A percentile compares a stretch with the other conserved stretches of the same genome.
phyloP scores from a whole-genome alignment of 2,797 vertebrate species.

The Ctenopoma multispine region DNA sequence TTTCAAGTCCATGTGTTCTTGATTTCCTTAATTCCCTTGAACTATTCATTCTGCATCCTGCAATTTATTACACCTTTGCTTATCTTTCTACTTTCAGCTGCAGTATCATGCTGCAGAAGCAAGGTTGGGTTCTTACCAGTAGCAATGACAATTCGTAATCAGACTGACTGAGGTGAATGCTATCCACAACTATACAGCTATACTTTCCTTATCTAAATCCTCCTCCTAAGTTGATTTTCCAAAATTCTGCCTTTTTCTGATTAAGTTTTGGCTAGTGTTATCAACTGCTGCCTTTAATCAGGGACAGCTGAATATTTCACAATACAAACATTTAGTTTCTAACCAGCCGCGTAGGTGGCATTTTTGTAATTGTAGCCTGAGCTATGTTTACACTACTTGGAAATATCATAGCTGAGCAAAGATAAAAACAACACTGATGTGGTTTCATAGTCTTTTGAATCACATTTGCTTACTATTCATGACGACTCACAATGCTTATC shows the following conservation, averaged over 20 bases:
- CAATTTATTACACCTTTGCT: slow-evolving; percentile 38
- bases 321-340: slow-evolving; percentile 6
- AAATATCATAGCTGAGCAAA: background rate
- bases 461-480: slow-evolving; percentile 15
- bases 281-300: background rate
- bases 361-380: background rate
- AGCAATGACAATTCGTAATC: background rate
- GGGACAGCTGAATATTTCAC: background rate
- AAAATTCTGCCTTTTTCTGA: background rate
- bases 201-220: no score
- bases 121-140: background rate
- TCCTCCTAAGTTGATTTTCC: no score
- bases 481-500: slow-evolving; percentile 8
- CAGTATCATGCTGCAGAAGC: background rate
- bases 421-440: background rate
- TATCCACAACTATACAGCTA: no score
- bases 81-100: background rate
- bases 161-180: background rate
- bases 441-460: slow-evolving; percentile 21
- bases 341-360: background rate
- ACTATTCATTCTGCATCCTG: slow-evolving; percentile 15
- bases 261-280: background rate
- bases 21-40: slow-evolving; percentile 1
- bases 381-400: background rate
- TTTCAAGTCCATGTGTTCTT: background rate